These are phyloP conservation scores for Podotricha telesiphe DNA, from an alignment of 2,888 invertebrate species.

Conservation along the genomic window DNA sequence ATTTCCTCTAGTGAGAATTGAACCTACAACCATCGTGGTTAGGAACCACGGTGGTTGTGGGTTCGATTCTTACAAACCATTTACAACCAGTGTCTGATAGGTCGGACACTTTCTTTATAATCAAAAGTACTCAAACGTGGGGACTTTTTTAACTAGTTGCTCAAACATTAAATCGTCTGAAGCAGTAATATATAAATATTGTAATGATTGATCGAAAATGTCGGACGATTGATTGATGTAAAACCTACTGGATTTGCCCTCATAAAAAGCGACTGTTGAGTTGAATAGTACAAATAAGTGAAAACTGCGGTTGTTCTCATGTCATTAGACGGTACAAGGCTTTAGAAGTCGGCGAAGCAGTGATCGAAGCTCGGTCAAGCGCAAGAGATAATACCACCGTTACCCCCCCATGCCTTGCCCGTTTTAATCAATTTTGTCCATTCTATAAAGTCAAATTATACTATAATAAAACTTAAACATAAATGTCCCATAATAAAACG, in stretches of 20 bases:
- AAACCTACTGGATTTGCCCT: constrained; percentile 13
- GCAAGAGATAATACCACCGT: constrained; percentile 68
- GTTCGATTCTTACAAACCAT: too few relatives aligned
- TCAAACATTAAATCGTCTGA: not conserved
- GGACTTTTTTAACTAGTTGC: not conserved
- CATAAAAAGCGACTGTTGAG: constrained; percentile 52
- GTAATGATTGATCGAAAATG: not conserved
- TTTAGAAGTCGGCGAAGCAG: constrained; percentile 71
- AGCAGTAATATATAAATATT: not conserved
- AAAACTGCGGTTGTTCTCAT: constrained; percentile 57
- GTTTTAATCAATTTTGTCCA: constrained; percentile 31
- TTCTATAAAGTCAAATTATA: constrained; percentile 14
- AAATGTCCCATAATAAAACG: constrained; percentile 4
- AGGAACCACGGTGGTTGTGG: too few relatives aligned
- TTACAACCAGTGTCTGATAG: too few relatives aligned
- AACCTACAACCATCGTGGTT: too few relatives aligned
- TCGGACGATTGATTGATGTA: constrained; percentile 18
- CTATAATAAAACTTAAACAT: constrained; percentile 7
- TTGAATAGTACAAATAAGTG: constrained; percentile 66
- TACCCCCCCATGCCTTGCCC: constrained; percentile 26
- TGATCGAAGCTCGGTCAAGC: constrained; percentile 79
- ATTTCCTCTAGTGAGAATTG: too few relatives aligned
- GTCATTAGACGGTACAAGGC: constrained; percentile 78
- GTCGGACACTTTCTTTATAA: too few relatives aligned
- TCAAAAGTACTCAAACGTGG: too few relatives aligned